Conservation (phyloP, 2,888 invertebrate genomes). For the Scaptomyza parva region DNA sequence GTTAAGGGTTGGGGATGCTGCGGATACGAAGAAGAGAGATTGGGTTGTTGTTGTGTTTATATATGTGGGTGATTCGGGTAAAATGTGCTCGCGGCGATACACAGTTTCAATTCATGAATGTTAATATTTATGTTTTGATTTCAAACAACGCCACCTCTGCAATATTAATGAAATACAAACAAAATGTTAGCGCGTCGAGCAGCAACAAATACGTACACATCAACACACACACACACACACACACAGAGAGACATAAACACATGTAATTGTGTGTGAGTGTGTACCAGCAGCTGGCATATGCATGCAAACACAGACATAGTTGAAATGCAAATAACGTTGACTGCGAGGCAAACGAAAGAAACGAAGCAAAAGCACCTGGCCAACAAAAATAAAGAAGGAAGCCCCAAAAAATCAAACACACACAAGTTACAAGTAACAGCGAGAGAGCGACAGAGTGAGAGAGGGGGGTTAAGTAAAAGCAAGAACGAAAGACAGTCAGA, state of each 20-base stretch:
- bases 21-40: neutral
- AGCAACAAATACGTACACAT: constrained; percentile 38
- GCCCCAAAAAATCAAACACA: constrained; percentile 66
- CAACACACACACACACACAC: constrained; percentile 25
- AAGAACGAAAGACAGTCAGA: constrained; percentile 2
- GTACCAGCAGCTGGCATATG: constrained; percentile 17
- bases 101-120: constrained; percentile 82
- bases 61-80: constrained; percentile 30
- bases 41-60: constrained; percentile 7
- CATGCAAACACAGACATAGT: constrained; percentile 65
- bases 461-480: neutral
- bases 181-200: constrained; percentile 74
- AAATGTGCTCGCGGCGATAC: constrained; percentile 77
- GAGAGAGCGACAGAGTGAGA: neutral
- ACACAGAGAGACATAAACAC: constrained; percentile 11
- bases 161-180: constrained; percentile 83
- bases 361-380: constrained; percentile 53
- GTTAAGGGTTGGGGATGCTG: neutral
- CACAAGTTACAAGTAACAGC: constrained; percentile 20
- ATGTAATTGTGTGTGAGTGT: neutral
- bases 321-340: constrained; percentile 75
- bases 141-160: constrained; percentile 81
- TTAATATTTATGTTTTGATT: constrained; percentile 83
- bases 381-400: constrained; percentile 53
- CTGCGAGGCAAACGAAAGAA: constrained; percentile 61